Conservation (phyloP, 2,797 vertebrate species). For the Meriones psammophilus region DNA sequence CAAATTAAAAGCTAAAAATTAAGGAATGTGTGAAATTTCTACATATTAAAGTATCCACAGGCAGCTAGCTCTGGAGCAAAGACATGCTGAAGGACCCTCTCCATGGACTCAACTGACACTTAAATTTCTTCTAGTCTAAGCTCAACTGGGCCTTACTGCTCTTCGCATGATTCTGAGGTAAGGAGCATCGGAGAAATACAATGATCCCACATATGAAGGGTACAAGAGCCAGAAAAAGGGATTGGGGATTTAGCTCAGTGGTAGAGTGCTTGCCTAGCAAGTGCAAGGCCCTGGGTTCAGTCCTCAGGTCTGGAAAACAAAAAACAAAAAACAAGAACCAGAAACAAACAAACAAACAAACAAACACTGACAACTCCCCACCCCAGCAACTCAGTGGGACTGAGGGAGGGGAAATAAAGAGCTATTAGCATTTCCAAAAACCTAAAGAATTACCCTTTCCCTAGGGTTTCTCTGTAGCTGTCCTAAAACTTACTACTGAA, state of each 20-base stretch:
- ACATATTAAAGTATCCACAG: neutral
- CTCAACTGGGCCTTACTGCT: neutral
- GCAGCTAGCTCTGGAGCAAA: neutral
- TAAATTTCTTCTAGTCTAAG: neutral
- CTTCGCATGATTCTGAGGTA: slow-evolving; percentile 9
- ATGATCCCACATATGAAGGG: neutral
- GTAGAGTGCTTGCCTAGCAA: too few species aligned
- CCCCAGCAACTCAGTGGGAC: neutral
- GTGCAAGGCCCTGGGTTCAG: too few species aligned
- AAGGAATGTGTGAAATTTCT: neutral
- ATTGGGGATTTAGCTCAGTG: too few species aligned
- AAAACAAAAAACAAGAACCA: too few species aligned
- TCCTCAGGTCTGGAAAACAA: too few species aligned
- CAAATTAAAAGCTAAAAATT: slow-evolving; percentile 57
- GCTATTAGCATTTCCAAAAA: neutral
- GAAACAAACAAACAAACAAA: too few species aligned
- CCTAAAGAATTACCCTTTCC: neutral
- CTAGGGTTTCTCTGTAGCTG: neutral
- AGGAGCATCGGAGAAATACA: neutral
- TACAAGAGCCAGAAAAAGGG: neutral
- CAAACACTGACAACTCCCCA: too few species aligned
- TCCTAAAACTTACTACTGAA: neutral
- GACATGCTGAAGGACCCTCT: neutral
- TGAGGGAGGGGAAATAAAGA: slow-evolving; percentile 12
- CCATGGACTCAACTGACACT: neutral